Conservation (phyloP, 2,113 vertebrate genomes). For the Chloropsis cyanopogon region DNA sequence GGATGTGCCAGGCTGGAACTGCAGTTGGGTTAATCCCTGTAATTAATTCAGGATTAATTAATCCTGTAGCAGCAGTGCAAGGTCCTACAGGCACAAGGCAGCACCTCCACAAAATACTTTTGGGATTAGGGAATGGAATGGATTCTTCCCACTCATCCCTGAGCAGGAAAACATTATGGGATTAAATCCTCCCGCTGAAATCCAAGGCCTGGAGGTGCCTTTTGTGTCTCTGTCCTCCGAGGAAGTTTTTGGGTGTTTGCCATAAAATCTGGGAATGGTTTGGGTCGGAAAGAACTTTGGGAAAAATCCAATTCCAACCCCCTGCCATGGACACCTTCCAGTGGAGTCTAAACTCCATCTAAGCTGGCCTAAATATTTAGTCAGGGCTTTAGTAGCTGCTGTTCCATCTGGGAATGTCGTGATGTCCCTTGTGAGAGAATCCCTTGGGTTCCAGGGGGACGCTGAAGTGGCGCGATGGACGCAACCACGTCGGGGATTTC, state of each 20-base stretch:
- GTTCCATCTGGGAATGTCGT: not conserved
- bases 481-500: slow-evolving; percentile 73
- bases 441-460: slow-evolving; percentile 69
- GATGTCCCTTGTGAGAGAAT: not conserved
- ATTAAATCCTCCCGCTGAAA: not conserved
- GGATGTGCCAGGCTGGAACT: not conserved
- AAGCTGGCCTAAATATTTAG: not conserved
- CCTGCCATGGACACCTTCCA: not conserved
- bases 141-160: not conserved
- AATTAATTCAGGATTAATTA: not conserved
- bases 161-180: not conserved
- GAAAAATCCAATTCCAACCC: not conserved
- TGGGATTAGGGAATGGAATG: not conserved
- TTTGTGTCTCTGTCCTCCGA: not conserved
- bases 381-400: too few species aligned
- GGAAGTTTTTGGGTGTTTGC: not conserved
- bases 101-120: not conserved
- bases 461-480: slow-evolving; percentile 72
- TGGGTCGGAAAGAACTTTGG: not conserved
- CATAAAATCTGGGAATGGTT: not conserved
- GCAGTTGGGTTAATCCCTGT: not conserved
- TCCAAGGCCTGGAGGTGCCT: not conserved
- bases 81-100: not conserved
- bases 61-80: too few species aligned
- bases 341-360: not conserved